Evolutionary conservation across 2,113 vertebrate species (phyloP), one percentile per base, ranked within the genome.

Genomic region (Chaetodon auriga): DNA sequence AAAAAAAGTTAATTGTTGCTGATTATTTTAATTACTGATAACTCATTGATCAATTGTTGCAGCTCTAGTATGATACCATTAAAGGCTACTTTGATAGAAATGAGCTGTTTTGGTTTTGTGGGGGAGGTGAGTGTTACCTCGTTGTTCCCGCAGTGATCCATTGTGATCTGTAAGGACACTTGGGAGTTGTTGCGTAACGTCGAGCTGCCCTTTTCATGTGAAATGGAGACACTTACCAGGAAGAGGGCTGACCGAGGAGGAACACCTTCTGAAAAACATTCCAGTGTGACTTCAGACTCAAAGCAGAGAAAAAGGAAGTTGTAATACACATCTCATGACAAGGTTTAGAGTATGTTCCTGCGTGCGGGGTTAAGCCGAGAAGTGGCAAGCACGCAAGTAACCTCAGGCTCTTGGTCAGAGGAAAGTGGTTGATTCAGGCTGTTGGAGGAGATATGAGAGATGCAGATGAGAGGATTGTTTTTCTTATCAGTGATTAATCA

Each of bases 241-340:
- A 80, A 64, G 19, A 25, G 4, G 4, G 1, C 2, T 3, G 19
- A 35, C 41, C 46, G 14, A 57, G 25, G 21, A 49, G 77, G 54
- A 63, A 75, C 76, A 75, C 68, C 73, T 63, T 19, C 46, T 49
- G 2, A 75, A 63, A 58, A 78, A 68, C 69, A 41, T 53, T 87
- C 72, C 68, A 46, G 69, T 41, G 0, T 35, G 55, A 69, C 73
- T 35, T 73, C 76, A 85, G 55, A 68, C 62, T 53, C 1, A 14
- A 51, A 64, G 25, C 43, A 7, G 13, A 63, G 30, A 77, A 81
- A 2, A 48, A 18, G 57, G 62, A 74, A 75, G 81, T 72, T 87
- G 0, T 19, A 54, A 91, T 81, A 74, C 76, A 2, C 4, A 3
- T 69, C 70, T 62, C 46, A 38, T 76, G 83, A 85, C 66, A 5